phyloP scores from a whole-genome alignment of 2,888 invertebrate species.

The Brenthis daphne region DNA sequence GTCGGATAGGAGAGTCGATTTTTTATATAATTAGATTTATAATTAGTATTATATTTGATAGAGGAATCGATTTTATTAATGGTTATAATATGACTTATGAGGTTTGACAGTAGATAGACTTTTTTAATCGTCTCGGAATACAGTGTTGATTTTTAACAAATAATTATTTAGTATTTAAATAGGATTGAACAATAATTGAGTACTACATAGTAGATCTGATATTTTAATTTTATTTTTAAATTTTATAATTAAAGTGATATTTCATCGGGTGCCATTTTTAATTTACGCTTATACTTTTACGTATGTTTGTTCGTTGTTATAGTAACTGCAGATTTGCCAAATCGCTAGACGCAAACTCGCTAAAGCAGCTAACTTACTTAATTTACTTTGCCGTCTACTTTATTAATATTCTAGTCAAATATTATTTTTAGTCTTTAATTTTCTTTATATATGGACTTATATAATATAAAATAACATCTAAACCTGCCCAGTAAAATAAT shows the following conservation, averaged over 20 bases:
- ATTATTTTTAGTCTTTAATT: slow-evolving; percentile 5
- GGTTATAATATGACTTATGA: not conserved
- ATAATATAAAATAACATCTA: not conserved
- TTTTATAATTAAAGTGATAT: slow-evolving; percentile 4
- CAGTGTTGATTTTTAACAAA: not conserved
- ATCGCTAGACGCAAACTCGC: not conserved
- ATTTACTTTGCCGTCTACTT: not conserved
- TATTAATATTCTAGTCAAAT: slow-evolving; percentile 12
- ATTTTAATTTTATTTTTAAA: not conserved
- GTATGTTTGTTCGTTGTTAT: slow-evolving; percentile 60
- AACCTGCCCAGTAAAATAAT: slow-evolving; percentile 1
- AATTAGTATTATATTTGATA: too few species aligned
- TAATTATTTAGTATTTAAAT: slow-evolving; percentile 20
- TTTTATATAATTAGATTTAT: too few species aligned
- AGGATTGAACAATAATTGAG: slow-evolving; percentile 14
- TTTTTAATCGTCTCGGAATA: not conserved
- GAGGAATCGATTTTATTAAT: not conserved
- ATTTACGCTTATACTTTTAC: slow-evolving; percentile 20
- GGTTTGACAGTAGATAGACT: not conserved
- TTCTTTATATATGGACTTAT: not conserved
- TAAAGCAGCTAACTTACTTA: slow-evolving; percentile 3
- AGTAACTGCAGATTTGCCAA: slow-evolving; percentile 55
- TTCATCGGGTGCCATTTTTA: slow-evolving; percentile 8
- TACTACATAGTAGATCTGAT: slow-evolving; percentile 17
- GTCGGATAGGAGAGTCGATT: too few species aligned